phyloP scores from a whole-genome alignment of 2,797 vertebrate genomes.

The Vultur gryphus region DNA sequence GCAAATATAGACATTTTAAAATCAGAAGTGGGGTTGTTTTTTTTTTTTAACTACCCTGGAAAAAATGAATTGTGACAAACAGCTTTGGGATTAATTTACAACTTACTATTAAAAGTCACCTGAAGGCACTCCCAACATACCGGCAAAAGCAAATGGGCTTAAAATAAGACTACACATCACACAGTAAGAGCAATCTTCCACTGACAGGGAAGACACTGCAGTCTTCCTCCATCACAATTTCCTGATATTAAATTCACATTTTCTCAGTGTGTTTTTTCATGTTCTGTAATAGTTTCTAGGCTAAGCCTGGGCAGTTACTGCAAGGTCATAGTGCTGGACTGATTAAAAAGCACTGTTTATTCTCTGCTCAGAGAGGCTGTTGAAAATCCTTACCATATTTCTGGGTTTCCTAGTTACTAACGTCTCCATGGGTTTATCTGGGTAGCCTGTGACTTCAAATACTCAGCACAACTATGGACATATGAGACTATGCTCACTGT shows the following conservation, averaged over 20 bases:
- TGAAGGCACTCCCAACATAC: background rate
- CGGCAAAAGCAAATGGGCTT: background rate
- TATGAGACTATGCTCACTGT: accelerated
- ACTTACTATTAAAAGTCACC: background rate
- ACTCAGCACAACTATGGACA: background rate
- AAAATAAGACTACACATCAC: background rate
- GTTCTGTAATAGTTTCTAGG: background rate
- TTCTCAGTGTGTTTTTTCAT: background rate
- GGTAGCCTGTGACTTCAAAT: background rate
- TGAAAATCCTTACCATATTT: background rate
- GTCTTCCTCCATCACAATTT: background rate
- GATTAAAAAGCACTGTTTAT: background rate
- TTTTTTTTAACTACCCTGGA: background rate
- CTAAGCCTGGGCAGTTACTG: background rate
- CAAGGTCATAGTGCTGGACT: background rate
- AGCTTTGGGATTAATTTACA: background rate
- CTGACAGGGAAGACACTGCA: background rate
- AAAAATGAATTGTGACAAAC: background rate
- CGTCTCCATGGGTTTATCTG: background rate
- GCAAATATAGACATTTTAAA: background rate
- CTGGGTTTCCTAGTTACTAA: background rate
- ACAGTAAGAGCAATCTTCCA: background rate
- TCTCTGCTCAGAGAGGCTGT: background rate
- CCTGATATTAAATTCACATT: background rate
- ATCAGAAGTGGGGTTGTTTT: background rate